These are phyloP conservation scores for Alethe castanea DNA, from an alignment of 2,113 vertebrate genomes.

Conservation along the genomic window DNA sequence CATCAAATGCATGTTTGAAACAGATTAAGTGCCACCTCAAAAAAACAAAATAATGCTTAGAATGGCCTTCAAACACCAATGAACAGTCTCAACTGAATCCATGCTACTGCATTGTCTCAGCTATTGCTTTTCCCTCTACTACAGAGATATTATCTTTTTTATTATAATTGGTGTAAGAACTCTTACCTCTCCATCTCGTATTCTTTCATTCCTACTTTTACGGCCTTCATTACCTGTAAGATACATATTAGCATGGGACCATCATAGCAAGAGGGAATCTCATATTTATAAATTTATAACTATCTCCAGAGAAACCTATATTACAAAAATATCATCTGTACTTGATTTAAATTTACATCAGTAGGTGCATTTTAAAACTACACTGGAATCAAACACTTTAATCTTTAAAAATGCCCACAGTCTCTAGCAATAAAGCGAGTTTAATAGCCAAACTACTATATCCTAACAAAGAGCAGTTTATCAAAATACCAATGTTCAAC, in stretches of 20 bases:
- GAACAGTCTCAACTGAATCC: background rate
- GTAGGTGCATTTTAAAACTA: slow-evolving; percentile 10
- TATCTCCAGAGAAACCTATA: slow-evolving; percentile 22
- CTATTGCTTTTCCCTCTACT: background rate
- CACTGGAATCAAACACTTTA: slow-evolving; percentile 8
- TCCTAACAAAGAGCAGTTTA: background rate
- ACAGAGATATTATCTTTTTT: background rate
- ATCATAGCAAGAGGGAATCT: slow-evolving; percentile 23
- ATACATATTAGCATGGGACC: slow-evolving; percentile 59
- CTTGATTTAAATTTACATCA: slow-evolving; percentile 11
- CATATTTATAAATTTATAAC: slow-evolving; percentile 38
- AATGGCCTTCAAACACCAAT: background rate
- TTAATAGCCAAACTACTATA: background rate
- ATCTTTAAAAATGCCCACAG: background rate
- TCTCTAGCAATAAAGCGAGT: background rate
- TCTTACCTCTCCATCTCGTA: slow-evolving; percentile 81
- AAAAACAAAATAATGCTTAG: background rate
- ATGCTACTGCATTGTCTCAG: background rate
- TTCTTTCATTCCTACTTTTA: slow-evolving; percentile 80
- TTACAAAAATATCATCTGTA: slow-evolving; percentile 1
- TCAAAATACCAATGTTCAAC: background rate
- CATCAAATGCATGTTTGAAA: slow-evolving; percentile 17
- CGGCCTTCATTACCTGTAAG: slow-evolving; percentile 82
- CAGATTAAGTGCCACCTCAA: background rate
- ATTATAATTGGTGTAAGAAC: slow-evolving; percentile 42